Base-by-base conservation (phyloP, 1,140 invertebrate genomes). In the Drosophila biarmipes region DNA sequence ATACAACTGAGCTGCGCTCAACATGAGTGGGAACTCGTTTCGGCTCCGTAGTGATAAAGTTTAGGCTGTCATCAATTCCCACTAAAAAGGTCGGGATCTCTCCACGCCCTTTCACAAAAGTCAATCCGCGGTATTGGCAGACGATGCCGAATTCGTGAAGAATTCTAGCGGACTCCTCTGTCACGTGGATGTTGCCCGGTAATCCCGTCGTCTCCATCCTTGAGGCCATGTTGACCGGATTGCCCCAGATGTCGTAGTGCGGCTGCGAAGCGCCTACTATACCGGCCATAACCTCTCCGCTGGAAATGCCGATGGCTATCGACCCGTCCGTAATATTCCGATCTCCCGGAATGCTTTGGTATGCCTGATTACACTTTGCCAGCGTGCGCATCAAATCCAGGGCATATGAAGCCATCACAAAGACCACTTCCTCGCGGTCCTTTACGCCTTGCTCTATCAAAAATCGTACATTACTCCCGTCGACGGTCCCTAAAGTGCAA, bases 151-250 rank as follows among this genome's bases (percentile, higher is more conserved):
- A 79, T 4, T 56, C 29, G 54, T 94, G 92, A 7, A 97, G 92
- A 19, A 96, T 93, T 11, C 92, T 79, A 0, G 96, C 96, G 0
- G 96, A 96, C 31, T 95, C 93, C 87, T 95, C 94, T 4, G 96
- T 96, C 0, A 96, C 94, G 90, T 98, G 96, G 80, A 98, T 97
- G 87, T 94, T 94, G 37, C 96, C 96, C 14, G 94, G 92, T 66
- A 95, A 91, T 21, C 97, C 97, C 0, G 96, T 97, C 0, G 95
- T 96, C 76, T 98, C 97, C 96, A 98, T 98, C 68, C 98, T 93
- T 6, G 97, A 98, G 1, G 98, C 97, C 94, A 99, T 96, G 92
- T 99, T 99, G 0, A 98, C 98, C 1, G 97, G 96, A 92, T 98
- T 96, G 0, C 97, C 97, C 98, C 97, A 98, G 78, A 98, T 97